phyloP scores from a whole-genome alignment of 2,113 vertebrate genomes.

The Speoplatyrhinus poulsoni region DNA sequence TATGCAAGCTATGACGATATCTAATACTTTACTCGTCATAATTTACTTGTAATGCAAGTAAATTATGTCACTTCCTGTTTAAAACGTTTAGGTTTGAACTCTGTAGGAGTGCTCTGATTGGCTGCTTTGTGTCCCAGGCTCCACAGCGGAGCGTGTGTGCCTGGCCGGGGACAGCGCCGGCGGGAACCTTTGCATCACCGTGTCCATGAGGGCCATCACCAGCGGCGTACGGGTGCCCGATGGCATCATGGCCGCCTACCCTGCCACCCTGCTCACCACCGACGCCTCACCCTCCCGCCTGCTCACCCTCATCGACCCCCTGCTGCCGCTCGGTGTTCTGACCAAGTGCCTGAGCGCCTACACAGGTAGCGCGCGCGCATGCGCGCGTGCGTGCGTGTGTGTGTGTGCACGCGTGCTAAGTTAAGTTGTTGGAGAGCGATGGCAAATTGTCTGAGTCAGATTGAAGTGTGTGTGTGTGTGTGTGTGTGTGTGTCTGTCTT shows the following conservation, averaged over 20 bases:
- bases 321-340: conserved; percentile 86
- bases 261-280: conserved; percentile 82
- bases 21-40: too few species aligned
- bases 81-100: too few species aligned
- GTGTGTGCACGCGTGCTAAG: too few species aligned
- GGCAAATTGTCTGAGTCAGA: too few species aligned
- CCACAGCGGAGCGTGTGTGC: conserved; percentile 84
- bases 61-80: too few species aligned
- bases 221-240: conserved; percentile 82
- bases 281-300: conserved; percentile 87
- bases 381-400: not conserved
- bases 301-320: conserved; percentile 86
- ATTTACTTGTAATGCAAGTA: too few species aligned
- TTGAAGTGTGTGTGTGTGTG: too few species aligned
- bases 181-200: conserved; percentile 88
- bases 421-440: too few species aligned
- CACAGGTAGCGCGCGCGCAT: conserved; percentile 71
- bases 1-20: too few species aligned
- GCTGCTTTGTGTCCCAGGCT: conserved; percentile 68
- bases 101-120: too few species aligned
- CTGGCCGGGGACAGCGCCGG: conserved; percentile 90
- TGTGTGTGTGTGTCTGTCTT: too few species aligned
- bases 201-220: conserved; percentile 84
- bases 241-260: conserved; percentile 88
- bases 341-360: conserved; percentile 87